phyloP scores from a whole-genome alignment of 2,888 invertebrate genomes.

The Tanypteryx hageni region DNA sequence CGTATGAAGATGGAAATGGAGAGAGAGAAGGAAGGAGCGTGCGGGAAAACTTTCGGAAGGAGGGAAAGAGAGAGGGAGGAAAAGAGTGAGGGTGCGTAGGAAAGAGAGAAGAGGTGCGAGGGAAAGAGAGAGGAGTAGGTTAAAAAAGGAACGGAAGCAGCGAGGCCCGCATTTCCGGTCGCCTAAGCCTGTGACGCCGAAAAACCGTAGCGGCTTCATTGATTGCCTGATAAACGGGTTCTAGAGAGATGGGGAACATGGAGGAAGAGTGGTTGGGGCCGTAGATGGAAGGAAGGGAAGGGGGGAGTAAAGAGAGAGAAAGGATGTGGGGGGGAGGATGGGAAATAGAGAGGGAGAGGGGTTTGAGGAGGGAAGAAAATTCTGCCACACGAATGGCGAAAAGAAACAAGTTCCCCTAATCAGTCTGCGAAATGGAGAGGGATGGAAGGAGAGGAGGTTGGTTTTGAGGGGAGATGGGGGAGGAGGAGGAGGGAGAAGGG shows the following conservation, averaged over 20 bases:
- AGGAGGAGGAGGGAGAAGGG: no score
- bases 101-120: neutral
- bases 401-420: slow-evolving; percentile 57
- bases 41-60: neutral
- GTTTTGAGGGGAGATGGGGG: no score
- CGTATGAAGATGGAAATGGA: neutral
- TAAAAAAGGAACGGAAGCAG: neutral
- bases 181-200: slow-evolving; percentile 48
- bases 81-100: neutral
- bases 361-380: neutral
- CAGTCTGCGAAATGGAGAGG: neutral
- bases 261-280: neutral
- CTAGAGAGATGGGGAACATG: neutral
- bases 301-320: neutral
- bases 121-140: neutral
- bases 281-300: no score
- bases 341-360: neutral
- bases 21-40: neutral
- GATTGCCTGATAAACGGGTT: slow-evolving; percentile 61
- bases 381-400: slow-evolving; percentile 45
- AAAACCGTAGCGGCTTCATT: slow-evolving; percentile 61
- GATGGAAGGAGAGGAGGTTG: no score
- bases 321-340: no score
- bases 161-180: slow-evolving; percentile 58
- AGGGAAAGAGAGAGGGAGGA: neutral